Base-by-base conservation (phyloP, 1,140 invertebrate species). In the Drosophila truncata region DNA sequence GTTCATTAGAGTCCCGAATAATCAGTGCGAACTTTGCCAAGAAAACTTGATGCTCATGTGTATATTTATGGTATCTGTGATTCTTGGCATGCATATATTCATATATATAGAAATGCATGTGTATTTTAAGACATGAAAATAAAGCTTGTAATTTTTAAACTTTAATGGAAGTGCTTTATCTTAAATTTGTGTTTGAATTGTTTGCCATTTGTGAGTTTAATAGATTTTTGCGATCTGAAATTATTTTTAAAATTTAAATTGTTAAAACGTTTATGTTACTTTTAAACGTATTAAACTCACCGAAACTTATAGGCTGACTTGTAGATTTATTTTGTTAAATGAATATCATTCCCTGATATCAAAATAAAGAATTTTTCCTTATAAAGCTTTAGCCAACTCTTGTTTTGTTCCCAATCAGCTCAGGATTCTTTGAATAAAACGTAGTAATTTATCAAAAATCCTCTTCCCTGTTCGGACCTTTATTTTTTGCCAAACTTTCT, bases 1-100 rank as follows among this genome's bases (percentile, higher is more conserved):
- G 58, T 74, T 74, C 70, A 63, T 74, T 74, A 74, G 58, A 11
- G 46, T 20, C 13, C 31, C 29, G 39, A 55, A 41, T 54, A 78
- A 60, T 60, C 63, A 69, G 54, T 29, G 27, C 20, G 46, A 76
- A 76, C 23, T 72, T 64, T 42, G 59, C 16, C 29, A 29, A 29
- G 35, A 11, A 50, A 49, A 52, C 35, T 54, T 44, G 14, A 23
- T 31, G 37, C 29, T 35, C 27, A 64, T 47, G 16, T 16, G 27
- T 13, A 7, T 50, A 27, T 31, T 20, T 11, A 44, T 20, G 13
- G 52, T n/a, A 55, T 37, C 10, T 37, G 20, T 37, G 52, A 55
- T 55, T 55, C 52, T 10, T n/a, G 52, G 33, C 20, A 23, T 54
- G 20, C 16, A 3, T 1, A 27, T 47, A 27, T 10, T 2, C 23